These are phyloP conservation scores for Nysson spinosus DNA, from an alignment of 2,888 invertebrate genomes.

Conservation along the genomic window DNA sequence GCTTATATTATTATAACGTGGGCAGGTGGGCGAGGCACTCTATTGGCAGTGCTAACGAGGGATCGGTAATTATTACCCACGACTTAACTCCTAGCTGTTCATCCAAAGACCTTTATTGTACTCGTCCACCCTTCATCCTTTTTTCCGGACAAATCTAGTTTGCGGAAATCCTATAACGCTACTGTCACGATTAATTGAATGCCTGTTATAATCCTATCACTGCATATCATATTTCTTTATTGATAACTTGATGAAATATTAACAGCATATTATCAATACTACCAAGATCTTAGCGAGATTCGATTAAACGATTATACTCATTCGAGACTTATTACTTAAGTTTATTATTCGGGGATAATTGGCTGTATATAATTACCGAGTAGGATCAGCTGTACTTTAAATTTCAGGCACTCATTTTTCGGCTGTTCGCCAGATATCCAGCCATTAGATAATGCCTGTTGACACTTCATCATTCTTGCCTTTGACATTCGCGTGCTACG, in stretches of 20 bases:
- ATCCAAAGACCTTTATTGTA: slow-evolving; percentile 60
- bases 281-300: too few species aligned
- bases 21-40: slow-evolving; percentile 69
- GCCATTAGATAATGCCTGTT: background rate
- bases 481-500: slow-evolving; percentile 9
- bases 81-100: slow-evolving; percentile 66
- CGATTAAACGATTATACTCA: too few species aligned
- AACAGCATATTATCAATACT: too few species aligned
- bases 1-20: slow-evolving; percentile 68
- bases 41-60: slow-evolving; percentile 67
- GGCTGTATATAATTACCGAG: too few species aligned
- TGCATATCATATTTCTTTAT: too few species aligned
- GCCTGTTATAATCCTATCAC: too few species aligned
- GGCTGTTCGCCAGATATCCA: too few species aligned
- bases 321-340: too few species aligned
- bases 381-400: too few species aligned
- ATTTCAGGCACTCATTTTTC: too few species aligned
- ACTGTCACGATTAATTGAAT: slow-evolving; percentile 38
- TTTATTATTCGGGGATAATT: too few species aligned
- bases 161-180: slow-evolving; percentile 44
- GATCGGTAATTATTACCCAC: slow-evolving; percentile 72
- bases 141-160: slow-evolving; percentile 42
- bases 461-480: slow-evolving; percentile 4
- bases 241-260: too few species aligned
- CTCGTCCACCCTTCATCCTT: slow-evolving; percentile 44